Base-by-base conservation (phyloP, 1,140 invertebrate species). In the Planococcus citri region DNA sequence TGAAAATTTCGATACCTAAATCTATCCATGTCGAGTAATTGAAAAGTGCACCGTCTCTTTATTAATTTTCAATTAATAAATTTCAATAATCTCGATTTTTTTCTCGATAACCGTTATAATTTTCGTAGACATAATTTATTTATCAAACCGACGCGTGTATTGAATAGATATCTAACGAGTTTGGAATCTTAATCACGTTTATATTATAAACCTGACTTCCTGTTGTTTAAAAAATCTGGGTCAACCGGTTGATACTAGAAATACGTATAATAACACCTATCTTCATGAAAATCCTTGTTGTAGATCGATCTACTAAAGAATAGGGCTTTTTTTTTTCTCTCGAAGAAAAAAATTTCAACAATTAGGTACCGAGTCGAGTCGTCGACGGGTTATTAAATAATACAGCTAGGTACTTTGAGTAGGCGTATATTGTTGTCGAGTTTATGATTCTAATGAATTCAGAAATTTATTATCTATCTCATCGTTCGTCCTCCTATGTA, bases 201-300 rank as follows among this genome's bases (percentile, higher is more conserved):
- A 64, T 64, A 64, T 27, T 24, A 22, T 25, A 64, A 64, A 64
- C 60, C 25, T 27, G 60, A 64, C 60, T 64, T 64, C 60, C 60
- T 64, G 60, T 64, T 64, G 60, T 64, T 64, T 27, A 64, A 64
- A 27, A 64, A 25, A 64, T 64, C 22, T 64, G 60, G 60, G 60
- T 64, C 60, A 64, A 64, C 60, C 60, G 60, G 60, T 64, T 64
- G 60, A 64, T 64, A 27, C 60, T 64, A 25, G 60, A 64, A 25
- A 64, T 64, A n/a, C n/a, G n/a, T n/a, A 64, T 64, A 64, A 27
- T 64, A 64, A 64, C 60, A 64, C 60, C 60, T 64, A 64, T 64
- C 22, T 25, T 64, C 25, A 64, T 64, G 41, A 64, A 64, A 64
- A 64, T 64, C 20, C 24, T 21, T 21, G n/a, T n/a, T n/a, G 20